Percentiles rank a stretch among this genome's conserved stretches.
Conservation (phyloP, 2,888 invertebrate genomes). For the Terebella lapidaria region DNA sequence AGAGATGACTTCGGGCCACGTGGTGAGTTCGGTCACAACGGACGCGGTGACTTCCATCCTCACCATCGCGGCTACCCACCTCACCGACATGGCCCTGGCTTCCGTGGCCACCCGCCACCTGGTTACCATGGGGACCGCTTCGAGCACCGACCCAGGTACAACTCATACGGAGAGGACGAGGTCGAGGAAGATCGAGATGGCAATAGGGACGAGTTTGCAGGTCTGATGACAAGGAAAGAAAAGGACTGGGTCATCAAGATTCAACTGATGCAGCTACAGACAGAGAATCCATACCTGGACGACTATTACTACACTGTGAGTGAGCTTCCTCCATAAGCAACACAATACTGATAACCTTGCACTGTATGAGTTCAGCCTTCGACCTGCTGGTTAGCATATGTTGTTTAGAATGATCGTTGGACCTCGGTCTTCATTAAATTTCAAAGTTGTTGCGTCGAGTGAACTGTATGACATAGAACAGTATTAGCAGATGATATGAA, state of each 20-base stretch:
- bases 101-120: neutral
- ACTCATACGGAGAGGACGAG: neutral
- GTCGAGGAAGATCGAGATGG: neutral
- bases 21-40: neutral
- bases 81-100: neutral
- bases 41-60: neutral
- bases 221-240: constrained; percentile 88
- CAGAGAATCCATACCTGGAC: constrained; percentile 91
- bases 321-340: too few relatives aligned
- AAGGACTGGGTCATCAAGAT: constrained; percentile 96
- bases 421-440: too few relatives aligned
- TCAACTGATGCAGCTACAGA: constrained; percentile 86
- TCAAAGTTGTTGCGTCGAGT: too few relatives aligned
- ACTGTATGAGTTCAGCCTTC: too few relatives aligned
- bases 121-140: neutral
- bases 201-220: constrained; percentile 63
- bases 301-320: constrained; percentile 92
- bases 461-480: too few relatives aligned
- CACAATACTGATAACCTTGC: too few relatives aligned
- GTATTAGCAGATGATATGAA: too few relatives aligned
- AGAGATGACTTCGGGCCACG: neutral
- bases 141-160: neutral
- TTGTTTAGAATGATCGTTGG: too few relatives aligned
- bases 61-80: neutral
- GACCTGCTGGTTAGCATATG: too few relatives aligned